Base-by-base conservation (phyloP, 2,888 invertebrate genomes). In the Pterobdella sp. region DNA sequence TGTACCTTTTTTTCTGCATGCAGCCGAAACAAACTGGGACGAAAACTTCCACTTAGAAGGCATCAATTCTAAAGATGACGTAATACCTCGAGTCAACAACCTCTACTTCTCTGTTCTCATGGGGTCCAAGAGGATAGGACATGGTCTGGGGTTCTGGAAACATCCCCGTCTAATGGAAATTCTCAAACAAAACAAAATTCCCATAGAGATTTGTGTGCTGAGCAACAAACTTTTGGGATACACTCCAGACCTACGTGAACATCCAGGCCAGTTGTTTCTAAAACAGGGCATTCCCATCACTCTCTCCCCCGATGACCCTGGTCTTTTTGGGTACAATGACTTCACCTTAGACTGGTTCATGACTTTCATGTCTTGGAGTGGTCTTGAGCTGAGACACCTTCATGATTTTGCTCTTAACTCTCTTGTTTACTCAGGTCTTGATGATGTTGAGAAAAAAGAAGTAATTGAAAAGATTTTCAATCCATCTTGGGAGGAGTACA, bases 341-440 rank as follows among this genome's bases (percentile, higher is more conserved):
- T 75, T 78, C 52, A 78, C 76, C n/a, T 71, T 78, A 0, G 78
- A 78, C 66, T 78, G 75, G 76, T 78, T 78, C 74, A 68, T 75
- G 29, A 76, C 74, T 3, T 78, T 74, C 69, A 76, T 78, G 77
- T 76, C 74, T 3, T 78, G 78, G 78, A 26, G 60, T 56, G 77
- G 78, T 32, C 56, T 78, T 35, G 76, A 74, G 32, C 73, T 78
- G 32, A 64, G 32, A 26, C 77, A 78, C 63, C 72, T 78, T 42
- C 77, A 77, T 67, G 63, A 71, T 31, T 49, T 78, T 14, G 76
- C 77, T 1, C 37, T 42, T 1, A 77, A 78, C 69, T 77, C 78
- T 0, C 74, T 78, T 29, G 60, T 37, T n/a, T 76, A 76, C 74
- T 77, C 77, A 49, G 66, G 72, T 1, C 69, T 78, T 73, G 64